Evolutionary conservation across 2,888 invertebrate genomes (phyloP), one percentile per base, ranked within the genome.

Genomic region (Leptothorax acervorum): DNA sequence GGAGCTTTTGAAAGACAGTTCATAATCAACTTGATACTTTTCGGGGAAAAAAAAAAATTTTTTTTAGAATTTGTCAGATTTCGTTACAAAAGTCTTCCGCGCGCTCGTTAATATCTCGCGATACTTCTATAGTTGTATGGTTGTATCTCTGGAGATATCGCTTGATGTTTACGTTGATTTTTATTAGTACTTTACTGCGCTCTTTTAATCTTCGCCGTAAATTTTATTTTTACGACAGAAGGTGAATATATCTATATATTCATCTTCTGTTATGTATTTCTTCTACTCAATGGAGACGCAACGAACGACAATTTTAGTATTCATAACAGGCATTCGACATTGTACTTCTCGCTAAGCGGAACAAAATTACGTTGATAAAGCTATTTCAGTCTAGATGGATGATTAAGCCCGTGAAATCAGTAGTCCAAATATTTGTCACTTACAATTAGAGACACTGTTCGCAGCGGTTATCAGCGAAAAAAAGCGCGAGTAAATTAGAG

Each of bases 401-500:
- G 45, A 18, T 57, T 28, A 57, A 28, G 23, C 9, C 23, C 23
- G n/a, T 28, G 15, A 39, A 18, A 28, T 73, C 39, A 15, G 39
- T 3, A 23, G 11, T 55, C 18, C 28, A 62, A 73, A 42, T 60
- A 62, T 73, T 62, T 60, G 15, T 12, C 28, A 23, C 12, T 35
- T 6, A 4, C 35, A 57, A 9, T 48, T 53, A 57, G 6, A 42
- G 12, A n/a, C 60, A 18, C 31, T 0, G 28, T 5, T 71, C 11
- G 15, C 11, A 6, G 23, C 31, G 48, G 65, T 73, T 57, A 73
- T 73, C 62, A 28, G 42, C 28, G 18, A 60, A 73, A 42, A 73
- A 42, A 28, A 18, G 39, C 39, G 6, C 18, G 28, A 28, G 66
- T 3, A 68, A 60, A 73, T 73, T 73, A 42, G 62, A 60, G 42